phyloP scores from a whole-genome alignment of 1,140 invertebrate genomes.

The Bombus superbus region DNA sequence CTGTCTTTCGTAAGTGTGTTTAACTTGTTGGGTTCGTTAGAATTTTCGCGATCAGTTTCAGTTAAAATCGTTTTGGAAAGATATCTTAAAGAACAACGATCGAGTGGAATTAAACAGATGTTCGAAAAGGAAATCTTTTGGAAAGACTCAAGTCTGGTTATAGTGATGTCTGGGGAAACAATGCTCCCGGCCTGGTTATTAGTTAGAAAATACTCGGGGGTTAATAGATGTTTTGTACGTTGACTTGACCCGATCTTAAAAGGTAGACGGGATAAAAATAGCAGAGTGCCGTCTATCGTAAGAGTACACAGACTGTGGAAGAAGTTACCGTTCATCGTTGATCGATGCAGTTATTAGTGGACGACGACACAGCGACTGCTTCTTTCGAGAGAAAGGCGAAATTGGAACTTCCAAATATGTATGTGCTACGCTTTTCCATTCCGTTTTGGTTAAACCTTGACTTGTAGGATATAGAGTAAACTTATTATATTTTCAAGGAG shows the following conservation, averaged over 20 bases:
- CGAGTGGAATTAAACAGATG: not conserved
- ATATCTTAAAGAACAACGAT: no score
- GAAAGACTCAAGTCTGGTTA: no score
- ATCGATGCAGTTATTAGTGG: slow-evolving; percentile 55
- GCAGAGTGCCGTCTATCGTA: slow-evolving; percentile 44
- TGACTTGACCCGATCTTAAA: slow-evolving; percentile 65
- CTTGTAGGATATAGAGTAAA: not conserved
- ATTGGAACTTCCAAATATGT: slow-evolving; percentile 32
- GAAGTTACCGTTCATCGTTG: slow-evolving; percentile 43
- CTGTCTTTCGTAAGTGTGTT: no score
- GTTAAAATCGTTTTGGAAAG: no score
- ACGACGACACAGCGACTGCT: slow-evolving; percentile 26
- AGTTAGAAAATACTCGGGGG: slow-evolving; percentile 10
- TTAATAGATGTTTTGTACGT: slow-evolving; percentile 66
- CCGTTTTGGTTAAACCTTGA: slow-evolving; percentile 15
- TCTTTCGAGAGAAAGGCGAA: slow-evolving; percentile 18
- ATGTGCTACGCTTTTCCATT: not conserved
- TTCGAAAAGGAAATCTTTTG: not conserved
- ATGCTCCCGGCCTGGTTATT: slow-evolving; percentile 35
- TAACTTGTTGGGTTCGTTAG: no score
- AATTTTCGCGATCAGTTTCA: no score
- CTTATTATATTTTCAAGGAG: not conserved
- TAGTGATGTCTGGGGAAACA: slow-evolving; percentile 1
- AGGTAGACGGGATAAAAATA: slow-evolving; percentile 59
- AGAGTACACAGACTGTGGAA: slow-evolving; percentile 51